Conservation (phyloP, 2,113 vertebrate species). For the Heteronetta atricapilla region DNA sequence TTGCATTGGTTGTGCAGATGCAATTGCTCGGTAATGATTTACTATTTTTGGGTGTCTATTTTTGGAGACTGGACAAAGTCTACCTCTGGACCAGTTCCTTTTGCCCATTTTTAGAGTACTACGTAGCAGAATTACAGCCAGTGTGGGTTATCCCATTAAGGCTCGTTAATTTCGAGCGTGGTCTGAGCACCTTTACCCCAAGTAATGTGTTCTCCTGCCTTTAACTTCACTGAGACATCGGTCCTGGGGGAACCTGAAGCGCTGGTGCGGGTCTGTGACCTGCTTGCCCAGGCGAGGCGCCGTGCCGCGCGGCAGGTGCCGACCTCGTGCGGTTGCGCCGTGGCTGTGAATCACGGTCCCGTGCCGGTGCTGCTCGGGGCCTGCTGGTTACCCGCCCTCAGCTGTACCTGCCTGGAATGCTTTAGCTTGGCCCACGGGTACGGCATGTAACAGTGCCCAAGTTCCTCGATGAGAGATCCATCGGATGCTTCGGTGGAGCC, state of each 20-base stretch:
- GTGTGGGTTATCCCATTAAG: accelerated
- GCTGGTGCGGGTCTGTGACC: not conserved
- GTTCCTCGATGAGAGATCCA: not conserved
- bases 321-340: accelerated
- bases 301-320: not conserved
- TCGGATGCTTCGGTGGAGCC: not conserved
- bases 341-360: not conserved
- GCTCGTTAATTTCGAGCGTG: not conserved
- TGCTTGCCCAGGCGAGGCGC: not conserved
- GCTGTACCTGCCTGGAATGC: not conserved
- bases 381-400: not conserved
- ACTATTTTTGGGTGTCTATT: not conserved
- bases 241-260: not conserved
- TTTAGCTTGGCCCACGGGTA: not conserved
- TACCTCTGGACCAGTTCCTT: not conserved
- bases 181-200: not conserved
- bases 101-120: not conserved
- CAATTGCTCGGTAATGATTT: not conserved
- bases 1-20: not conserved
- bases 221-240: accelerated
- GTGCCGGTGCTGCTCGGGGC: not conserved
- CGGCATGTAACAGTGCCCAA: not conserved
- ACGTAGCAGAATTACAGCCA: not conserved
- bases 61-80: not conserved
- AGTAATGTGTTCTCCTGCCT: accelerated